phyloP scores from a whole-genome alignment of 2,888 invertebrate species.

The Chrysotoxum bicinctum region DNA sequence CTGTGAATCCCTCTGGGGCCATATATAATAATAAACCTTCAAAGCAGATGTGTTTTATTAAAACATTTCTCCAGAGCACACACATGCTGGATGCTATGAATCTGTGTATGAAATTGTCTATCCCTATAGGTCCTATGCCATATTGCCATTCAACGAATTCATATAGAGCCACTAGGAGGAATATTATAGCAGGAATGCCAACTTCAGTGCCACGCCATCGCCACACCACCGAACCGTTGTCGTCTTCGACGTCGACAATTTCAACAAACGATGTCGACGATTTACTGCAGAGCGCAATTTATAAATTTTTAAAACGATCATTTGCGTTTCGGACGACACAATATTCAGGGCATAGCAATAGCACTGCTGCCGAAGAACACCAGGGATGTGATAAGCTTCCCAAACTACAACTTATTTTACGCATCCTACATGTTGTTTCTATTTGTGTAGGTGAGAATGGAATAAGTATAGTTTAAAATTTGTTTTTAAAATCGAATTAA shows the following conservation, averaged over 20 bases:
- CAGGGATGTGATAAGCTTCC: not conserved
- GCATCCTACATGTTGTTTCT: not conserved
- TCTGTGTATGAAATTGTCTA: constrained; percentile 35
- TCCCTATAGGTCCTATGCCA: not conserved
- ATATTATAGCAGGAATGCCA: not conserved
- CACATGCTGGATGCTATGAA: constrained; percentile 10
- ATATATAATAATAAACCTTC: constrained; percentile 72
- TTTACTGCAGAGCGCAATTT: constrained; percentile 71
- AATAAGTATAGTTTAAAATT: too few species aligned
- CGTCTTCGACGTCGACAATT: constrained; percentile 43
- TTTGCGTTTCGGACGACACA: constrained; percentile 67
- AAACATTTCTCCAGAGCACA: constrained; percentile 59
- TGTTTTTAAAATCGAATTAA: too few species aligned
- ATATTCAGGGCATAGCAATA: constrained; percentile 19
- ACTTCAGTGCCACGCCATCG: not conserved
- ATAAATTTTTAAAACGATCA: constrained; percentile 71
- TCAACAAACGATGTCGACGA: constrained; percentile 45
- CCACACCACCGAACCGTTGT: not conserved
- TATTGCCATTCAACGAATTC: too few species aligned
- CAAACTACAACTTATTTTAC: not conserved
- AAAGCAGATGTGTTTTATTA: constrained; percentile 72
- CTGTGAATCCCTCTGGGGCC: constrained; percentile 63
- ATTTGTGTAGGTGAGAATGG: too few species aligned
- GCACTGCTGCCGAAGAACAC: not conserved
- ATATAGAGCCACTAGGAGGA: too few species aligned